Conservation (phyloP, 1,140 invertebrate genomes). For the Nephotettix cincticeps region DNA sequence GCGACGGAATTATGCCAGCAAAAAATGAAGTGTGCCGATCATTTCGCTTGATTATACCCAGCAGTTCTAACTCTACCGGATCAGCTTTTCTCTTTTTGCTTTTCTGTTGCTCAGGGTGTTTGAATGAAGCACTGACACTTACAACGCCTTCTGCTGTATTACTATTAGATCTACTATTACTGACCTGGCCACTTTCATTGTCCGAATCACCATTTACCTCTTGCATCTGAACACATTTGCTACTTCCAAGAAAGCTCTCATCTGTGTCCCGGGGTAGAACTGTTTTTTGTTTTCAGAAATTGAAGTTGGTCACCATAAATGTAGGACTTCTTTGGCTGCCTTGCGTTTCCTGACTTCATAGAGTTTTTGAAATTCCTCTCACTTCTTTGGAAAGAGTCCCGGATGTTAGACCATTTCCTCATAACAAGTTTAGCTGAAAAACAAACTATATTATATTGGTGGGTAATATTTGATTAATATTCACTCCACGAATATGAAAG, state of each 20-base stretch:
- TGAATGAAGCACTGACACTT: background rate
- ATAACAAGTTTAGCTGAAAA: constrained; percentile 1
- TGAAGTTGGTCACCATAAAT: background rate
- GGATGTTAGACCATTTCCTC: background rate
- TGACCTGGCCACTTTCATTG: background rate
- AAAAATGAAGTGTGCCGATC: background rate
- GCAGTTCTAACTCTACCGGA: background rate
- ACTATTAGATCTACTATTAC: too few species aligned
- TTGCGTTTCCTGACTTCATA: background rate
- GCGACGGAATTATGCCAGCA: background rate
- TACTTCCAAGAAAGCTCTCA: background rate
- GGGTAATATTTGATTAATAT: too few species aligned
- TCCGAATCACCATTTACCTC: background rate
- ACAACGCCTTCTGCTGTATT: background rate
- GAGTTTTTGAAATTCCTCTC: constrained; percentile 1
- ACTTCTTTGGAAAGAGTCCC: constrained; percentile 1
- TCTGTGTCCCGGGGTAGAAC: background rate
- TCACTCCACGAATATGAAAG: too few species aligned
- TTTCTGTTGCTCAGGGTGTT: background rate
- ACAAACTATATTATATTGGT: background rate
- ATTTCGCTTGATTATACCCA: background rate
- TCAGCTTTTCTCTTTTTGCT: constrained; percentile 1
- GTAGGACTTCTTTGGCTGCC: background rate
- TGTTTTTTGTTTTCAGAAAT: background rate
- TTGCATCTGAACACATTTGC: background rate